Evolutionary conservation across 1,140 invertebrate species (phyloP).

Genomic region (Eupeodes corollae): DNA sequence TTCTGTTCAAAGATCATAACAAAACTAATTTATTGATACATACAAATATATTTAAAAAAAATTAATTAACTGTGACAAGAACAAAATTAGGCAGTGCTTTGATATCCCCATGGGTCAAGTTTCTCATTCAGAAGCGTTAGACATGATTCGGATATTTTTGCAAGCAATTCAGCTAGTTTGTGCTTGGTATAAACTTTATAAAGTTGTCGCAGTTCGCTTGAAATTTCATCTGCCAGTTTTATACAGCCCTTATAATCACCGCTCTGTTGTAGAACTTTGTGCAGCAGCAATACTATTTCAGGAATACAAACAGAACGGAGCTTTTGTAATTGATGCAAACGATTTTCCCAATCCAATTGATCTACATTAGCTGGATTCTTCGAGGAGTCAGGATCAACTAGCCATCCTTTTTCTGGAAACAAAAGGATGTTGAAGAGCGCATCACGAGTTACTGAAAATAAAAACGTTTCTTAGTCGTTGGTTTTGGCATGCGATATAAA

Average conservation of each 20-base stretch:
- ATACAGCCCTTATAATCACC: conserved; percentile 66
- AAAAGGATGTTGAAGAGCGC: conserved; percentile 78
- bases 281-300: conserved; percentile 65
- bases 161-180: conserved; percentile 61
- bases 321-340: conserved; percentile 53
- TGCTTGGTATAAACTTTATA: conserved; percentile 71
- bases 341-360: conserved; percentile 24
- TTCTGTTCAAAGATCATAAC: not conserved
- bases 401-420: conserved; percentile 83
- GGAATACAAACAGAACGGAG: conserved; percentile 74
- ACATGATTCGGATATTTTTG: conserved; percentile 69
- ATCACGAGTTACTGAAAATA: conserved; percentile 54
- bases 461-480: too few species aligned
- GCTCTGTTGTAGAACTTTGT: conserved; percentile 65
- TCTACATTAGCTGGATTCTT: conserved; percentile 20
- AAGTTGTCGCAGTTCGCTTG: conserved; percentile 62
- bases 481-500: too few species aligned
- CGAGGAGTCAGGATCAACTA: conserved; percentile 52
- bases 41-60: not conserved
- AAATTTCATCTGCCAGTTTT: conserved; percentile 66
- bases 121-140: conserved; percentile 59
- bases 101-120: conserved; percentile 57
- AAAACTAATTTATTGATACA: not conserved
- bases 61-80: not conserved
- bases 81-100: conserved; percentile 17